Conservation (phyloP, 2,797 vertebrate species). For the Pangasius mekongensis region DNA sequence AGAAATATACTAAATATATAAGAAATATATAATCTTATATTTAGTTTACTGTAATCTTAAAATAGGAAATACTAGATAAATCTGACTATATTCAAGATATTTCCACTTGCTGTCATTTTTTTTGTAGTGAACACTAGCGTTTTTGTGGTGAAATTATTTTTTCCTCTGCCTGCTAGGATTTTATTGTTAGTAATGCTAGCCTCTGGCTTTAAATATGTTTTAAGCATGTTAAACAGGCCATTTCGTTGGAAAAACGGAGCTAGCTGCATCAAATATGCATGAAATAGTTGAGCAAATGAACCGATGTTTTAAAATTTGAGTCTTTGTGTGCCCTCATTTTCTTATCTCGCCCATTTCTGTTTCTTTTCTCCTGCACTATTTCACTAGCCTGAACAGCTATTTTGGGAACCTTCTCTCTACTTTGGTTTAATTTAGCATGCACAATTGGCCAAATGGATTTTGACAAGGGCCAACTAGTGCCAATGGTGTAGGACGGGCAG, state of each 20-base stretch:
- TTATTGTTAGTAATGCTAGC: background rate
- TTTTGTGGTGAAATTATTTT: background rate
- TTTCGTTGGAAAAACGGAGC: background rate
- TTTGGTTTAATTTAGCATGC: slow-evolving; percentile 17
- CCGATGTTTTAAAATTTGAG: background rate
- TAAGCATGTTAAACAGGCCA: background rate
- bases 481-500: background rate
- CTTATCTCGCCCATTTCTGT: background rate
- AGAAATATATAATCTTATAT: background rate
- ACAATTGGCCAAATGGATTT: slow-evolving; percentile 23
- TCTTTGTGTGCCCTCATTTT: background rate
- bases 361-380: background rate
- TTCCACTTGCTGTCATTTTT: background rate
- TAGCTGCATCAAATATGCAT: background rate
- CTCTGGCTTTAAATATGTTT: background rate
- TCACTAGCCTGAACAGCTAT: slow-evolving; percentile 1
- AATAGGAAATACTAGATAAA: background rate
- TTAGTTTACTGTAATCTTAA: background rate
- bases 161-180: background rate
- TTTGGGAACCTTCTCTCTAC: background rate
- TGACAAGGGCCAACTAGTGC: slow-evolving; percentile 16
- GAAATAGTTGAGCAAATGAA: background rate
- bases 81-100: background rate
- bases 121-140: background rate
- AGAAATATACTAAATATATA: too few species aligned